Percentiles rank a stretch among this genome's conserved stretches.
These are phyloP conservation scores for Pachycephus smyrnensis DNA, from an alignment of 2,888 invertebrate genomes.

Conservation along the genomic window DNA sequence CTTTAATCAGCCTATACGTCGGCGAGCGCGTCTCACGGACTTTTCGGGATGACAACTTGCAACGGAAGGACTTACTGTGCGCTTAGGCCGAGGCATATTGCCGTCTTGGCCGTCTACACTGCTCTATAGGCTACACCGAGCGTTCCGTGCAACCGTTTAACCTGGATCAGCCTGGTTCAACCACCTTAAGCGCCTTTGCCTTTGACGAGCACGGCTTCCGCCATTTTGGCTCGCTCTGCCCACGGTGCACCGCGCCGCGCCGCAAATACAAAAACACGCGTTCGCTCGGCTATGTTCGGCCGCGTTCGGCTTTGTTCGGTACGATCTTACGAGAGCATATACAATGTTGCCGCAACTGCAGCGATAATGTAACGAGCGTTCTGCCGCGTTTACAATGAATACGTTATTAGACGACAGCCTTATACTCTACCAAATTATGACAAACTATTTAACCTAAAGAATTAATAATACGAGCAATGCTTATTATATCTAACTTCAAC, in stretches of 20 bases:
- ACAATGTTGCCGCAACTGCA: neutral
- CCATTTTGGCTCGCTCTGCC: conserved; percentile 59
- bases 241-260: conserved; percentile 50
- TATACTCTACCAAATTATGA: no score
- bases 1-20: neutral
- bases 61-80: conserved; percentile 42
- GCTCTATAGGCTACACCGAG: neutral
- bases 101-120: conserved; percentile 27
- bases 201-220: conserved; percentile 53
- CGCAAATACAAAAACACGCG: conserved; percentile 59
- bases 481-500: no score
- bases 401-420: no score
- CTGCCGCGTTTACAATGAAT: no score
- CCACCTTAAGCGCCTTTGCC: conserved; percentile 48
- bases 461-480: no score
- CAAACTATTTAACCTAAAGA: no score
- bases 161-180: conserved; percentile 24
- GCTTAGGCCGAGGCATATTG: conserved; percentile 55
- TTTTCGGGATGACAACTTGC: neutral
- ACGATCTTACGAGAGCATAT: no score
- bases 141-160: conserved; percentile 1
- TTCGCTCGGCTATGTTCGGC: conserved; percentile 34
- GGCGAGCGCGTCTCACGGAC: neutral
- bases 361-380: neutral
- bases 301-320: no score